Base-by-base conservation (phyloP, 2,113 vertebrate genomes). In the Perca schrenkii region DNA sequence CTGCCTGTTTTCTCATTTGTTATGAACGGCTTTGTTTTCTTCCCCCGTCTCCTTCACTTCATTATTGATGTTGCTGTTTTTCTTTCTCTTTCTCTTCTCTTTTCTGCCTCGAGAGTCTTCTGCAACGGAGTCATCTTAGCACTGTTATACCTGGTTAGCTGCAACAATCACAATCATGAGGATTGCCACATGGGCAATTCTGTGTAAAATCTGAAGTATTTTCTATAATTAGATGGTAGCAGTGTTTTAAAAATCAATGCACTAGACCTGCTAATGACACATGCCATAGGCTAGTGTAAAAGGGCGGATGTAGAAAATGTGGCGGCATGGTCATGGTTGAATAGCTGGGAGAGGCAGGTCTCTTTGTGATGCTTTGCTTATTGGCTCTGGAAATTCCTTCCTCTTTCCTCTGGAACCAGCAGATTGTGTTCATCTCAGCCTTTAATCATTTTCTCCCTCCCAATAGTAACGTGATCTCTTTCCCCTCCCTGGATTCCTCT, bases 1-100 rank as follows among this genome's bases (percentile, higher is more conserved):
- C 87, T 73, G 88, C 83, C 91, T 91, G 80, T 90, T 93, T 92
- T 92, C 90, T 83, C 91, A 88, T 94, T 93, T 93, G 89, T 94
- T 94, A 92, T 84, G 86, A 91, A 82, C 80, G 79, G 74, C 92
- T 91, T 94, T 93, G 86, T 92, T 88, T 87, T 90, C 88, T 83
- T 76, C 83, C 84, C 69, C 83, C 84, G 81, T 92, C 92, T 91
- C 92, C 84, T 93, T 91, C 89, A n/a, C 92, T 87, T 87, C 81
- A 90, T 92, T 89, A 91, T 90, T 92, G 85, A 92, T 93, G 88
- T 81, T 75, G 83, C 80, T 88, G 84, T 87, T 85, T 88, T 84
- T 87, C 81, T 82, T 86, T 71, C 72, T 79, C 77, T 76, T 83
- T 62, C 68, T 77, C 54, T 62, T 82, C 75, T 73, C 57, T 47